A percentile compares a stretch with the other conserved stretches of the same genome.
phyloP scores from a whole-genome alignment of 2,888 invertebrate species.

The Volucella inanis region DNA sequence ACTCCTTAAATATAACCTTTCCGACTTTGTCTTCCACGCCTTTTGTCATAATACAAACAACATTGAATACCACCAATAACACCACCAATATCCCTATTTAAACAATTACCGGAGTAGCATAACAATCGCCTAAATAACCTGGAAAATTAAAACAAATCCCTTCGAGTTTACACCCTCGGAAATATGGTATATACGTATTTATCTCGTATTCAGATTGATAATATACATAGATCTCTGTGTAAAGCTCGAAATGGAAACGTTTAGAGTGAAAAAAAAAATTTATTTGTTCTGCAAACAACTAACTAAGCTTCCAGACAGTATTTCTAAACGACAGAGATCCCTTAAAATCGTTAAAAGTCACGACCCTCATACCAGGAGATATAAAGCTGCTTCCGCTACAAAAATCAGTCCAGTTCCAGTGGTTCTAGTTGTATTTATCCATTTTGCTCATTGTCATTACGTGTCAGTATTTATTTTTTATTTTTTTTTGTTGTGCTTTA shows the following conservation, averaged over 20 bases:
- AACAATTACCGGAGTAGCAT: not conserved
- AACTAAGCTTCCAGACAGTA: constrained; percentile 27
- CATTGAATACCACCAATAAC: constrained; percentile 3
- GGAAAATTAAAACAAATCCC: not conserved
- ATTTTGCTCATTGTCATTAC: constrained; percentile 47
- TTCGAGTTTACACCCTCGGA: not conserved
- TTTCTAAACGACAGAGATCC: constrained; percentile 51
- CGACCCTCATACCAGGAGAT: constrained; percentile 36
- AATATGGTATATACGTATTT: constrained; percentile 25
- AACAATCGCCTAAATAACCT: constrained; percentile 21
- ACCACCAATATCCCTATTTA: not conserved
- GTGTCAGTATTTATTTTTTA: constrained; percentile 50
- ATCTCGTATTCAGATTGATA: constrained; percentile 29
- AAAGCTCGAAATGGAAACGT: not conserved
- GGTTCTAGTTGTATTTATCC: constrained; percentile 15
- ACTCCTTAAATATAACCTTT: too few species aligned
- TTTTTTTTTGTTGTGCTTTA: not conserved
- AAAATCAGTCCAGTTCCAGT: constrained; percentile 7
- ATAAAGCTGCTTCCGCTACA: not conserved
- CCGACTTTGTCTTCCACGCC: too few species aligned
- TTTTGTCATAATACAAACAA: constrained; percentile 3
- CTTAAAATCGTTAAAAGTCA: constrained; percentile 63
- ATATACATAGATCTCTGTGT: constrained; percentile 49
- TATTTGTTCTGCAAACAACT: constrained; percentile 24
- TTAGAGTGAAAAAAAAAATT: not conserved